Conservation (phyloP, 35 echinoderm and acorn worm genomes). For the Heliocidaris tuberculata region DNA sequence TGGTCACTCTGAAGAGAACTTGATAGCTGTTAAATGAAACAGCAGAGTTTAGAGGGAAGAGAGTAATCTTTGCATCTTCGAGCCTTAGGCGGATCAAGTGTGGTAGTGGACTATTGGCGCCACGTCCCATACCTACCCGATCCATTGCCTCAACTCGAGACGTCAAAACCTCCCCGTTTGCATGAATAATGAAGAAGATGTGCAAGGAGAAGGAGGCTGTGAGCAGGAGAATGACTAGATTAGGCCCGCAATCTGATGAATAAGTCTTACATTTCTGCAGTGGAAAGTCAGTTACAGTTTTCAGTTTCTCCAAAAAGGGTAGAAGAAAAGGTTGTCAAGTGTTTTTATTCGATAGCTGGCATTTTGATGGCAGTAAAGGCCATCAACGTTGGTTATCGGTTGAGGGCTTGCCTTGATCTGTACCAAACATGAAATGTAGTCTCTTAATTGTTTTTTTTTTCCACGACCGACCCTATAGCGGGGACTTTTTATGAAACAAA, state of each 20-base stretch:
- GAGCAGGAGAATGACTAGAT: constrained; percentile 2
- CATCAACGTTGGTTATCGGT: neutral
- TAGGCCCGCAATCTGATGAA: neutral
- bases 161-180: neutral
- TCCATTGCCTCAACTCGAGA: neutral
- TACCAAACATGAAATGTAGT: neutral
- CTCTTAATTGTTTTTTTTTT: too few species aligned
- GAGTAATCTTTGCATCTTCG: neutral
- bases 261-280: neutral
- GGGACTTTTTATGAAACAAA: too few species aligned
- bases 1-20: constrained; percentile 1
- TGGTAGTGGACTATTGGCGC: neutral
- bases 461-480: too few species aligned
- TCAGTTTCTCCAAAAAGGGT: neutral
- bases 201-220: neutral
- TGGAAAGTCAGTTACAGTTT: neutral
- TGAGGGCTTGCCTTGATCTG: neutral
- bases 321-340: neutral
- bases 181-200: neutral
- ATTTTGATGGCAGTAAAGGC: neutral
- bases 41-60: neutral
- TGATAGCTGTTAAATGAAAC: neutral
- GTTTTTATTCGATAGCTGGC: neutral
- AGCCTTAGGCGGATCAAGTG: neutral
- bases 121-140: neutral